Percentiles rank a stretch among this genome's conserved stretches.
phyloP scores from a whole-genome alignment of 2,797 vertebrate species.

The Thamnophis elegans region DNA sequence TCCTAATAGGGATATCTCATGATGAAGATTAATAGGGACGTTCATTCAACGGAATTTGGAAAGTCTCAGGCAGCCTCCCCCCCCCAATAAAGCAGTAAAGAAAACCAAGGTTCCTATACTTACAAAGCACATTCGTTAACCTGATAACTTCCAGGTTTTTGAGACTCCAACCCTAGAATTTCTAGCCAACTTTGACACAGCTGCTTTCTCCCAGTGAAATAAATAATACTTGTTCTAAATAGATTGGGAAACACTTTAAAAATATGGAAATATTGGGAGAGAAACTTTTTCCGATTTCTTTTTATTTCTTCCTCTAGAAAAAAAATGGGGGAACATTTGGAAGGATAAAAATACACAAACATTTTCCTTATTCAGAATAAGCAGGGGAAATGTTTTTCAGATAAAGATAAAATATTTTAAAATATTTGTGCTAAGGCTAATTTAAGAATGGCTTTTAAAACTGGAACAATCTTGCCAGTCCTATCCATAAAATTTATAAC shows the following conservation, averaged over 20 bases:
- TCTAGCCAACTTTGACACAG: neutral
- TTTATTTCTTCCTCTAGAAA: neutral
- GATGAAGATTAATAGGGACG: neutral
- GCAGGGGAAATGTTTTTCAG: neutral
- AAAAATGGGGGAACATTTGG: neutral
- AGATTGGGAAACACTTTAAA: neutral
- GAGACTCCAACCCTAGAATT: neutral
- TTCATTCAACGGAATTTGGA: neutral
- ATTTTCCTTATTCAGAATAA: neutral
- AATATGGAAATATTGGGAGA: neutral
- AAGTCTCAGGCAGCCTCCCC: neutral
- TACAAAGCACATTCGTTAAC: neutral
- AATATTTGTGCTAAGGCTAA: neutral
- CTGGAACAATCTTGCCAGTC: neutral
- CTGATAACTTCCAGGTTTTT: neutral
- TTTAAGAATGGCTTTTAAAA: neutral
- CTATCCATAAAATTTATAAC: neutral
- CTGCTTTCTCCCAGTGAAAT: neutral
- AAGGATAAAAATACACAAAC: neutral
- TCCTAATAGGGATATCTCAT: neutral
- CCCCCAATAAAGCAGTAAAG: neutral
- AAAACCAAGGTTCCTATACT: neutral
- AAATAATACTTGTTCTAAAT: neutral
- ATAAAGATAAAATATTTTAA: neutral
- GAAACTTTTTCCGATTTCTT: neutral